These are phyloP conservation scores for Eucera pruinosa DNA, from an alignment of 2,888 invertebrate species.

Conservation along the genomic window DNA sequence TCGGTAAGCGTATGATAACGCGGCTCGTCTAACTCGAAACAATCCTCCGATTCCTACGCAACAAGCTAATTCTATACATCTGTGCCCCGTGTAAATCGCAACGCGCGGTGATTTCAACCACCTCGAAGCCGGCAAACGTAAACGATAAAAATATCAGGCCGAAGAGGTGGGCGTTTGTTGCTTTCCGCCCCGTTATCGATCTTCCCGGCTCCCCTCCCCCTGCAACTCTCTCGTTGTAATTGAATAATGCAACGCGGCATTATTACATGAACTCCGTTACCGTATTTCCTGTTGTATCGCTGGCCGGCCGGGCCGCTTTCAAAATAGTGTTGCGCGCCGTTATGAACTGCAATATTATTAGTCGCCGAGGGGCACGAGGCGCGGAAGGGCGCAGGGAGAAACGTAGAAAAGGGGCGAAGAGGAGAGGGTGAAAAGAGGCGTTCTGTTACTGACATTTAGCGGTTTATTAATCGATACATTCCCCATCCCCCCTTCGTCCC, in stretches of 20 bases:
- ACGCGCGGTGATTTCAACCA: no score
- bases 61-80: no score
- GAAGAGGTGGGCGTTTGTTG: constrained; percentile 43
- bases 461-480: constrained; percentile 62
- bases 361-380: neutral
- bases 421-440: constrained; percentile 4
- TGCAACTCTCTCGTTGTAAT: constrained; percentile 42
- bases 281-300: constrained; percentile 53
- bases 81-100: constrained; percentile 19
- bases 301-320: constrained; percentile 50
- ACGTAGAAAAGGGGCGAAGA: neutral
- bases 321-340: constrained; percentile 55
- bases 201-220: constrained; percentile 10
- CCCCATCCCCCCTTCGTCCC: constrained; percentile 39
- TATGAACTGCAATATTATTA: constrained; percentile 53
- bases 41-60: no score
- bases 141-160: constrained; percentile 49
- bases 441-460: constrained; percentile 62
- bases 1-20: no score
- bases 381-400: neutral
- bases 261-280: constrained; percentile 50
- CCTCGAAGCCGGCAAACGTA: no score
- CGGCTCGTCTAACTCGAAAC: no score
- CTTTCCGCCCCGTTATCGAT: constrained; percentile 50
- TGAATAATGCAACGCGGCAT: constrained; percentile 57